These are phyloP conservation scores for Lepidostoma basale DNA, from an alignment of 1,140 invertebrate genomes.

Conservation along the genomic window DNA sequence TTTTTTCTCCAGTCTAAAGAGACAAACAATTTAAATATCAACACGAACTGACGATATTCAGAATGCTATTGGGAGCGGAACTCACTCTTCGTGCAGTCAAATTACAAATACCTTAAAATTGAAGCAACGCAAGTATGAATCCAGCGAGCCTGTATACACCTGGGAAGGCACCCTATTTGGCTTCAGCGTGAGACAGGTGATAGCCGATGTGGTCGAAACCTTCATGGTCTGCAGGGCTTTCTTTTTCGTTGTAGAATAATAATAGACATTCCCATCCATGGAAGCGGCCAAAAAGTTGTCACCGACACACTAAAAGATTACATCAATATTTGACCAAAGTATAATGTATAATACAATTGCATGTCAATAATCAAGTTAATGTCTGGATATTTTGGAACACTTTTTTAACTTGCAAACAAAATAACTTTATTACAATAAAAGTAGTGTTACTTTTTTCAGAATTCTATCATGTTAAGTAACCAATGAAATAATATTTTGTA, in stretches of 20 bases:
- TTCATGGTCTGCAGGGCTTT: slow-evolving; percentile 57
- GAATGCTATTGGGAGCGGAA: background rate
- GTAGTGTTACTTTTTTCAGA: too few species aligned
- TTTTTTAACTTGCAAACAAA: too few species aligned
- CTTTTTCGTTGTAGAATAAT: slow-evolving; percentile 54
- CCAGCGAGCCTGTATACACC: slow-evolving; percentile 66
- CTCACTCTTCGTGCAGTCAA: background rate
- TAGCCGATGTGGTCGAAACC: slow-evolving; percentile 58
- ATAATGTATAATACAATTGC: too few species aligned
- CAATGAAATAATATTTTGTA: too few species aligned
- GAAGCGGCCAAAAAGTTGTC: slow-evolving; percentile 60
- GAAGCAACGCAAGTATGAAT: slow-evolving; percentile 65
- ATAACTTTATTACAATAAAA: too few species aligned
- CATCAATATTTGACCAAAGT: background rate
- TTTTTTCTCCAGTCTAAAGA: slow-evolving; percentile 62
- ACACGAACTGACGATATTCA: background rate
- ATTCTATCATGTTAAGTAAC: too few species aligned
- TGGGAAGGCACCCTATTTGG: slow-evolving; percentile 57
- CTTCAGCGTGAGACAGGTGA: slow-evolving; percentile 64
- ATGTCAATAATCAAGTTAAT: too few species aligned
- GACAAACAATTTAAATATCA: slow-evolving; percentile 34
- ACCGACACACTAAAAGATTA: slow-evolving; percentile 52
- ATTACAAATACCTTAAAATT: slow-evolving; percentile 59
- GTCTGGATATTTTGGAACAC: too few species aligned
- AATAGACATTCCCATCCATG: slow-evolving; percentile 63